Evolutionary conservation across 2,888 invertebrate species (phyloP).

Genomic region (Drosophila helvetica): DNA sequence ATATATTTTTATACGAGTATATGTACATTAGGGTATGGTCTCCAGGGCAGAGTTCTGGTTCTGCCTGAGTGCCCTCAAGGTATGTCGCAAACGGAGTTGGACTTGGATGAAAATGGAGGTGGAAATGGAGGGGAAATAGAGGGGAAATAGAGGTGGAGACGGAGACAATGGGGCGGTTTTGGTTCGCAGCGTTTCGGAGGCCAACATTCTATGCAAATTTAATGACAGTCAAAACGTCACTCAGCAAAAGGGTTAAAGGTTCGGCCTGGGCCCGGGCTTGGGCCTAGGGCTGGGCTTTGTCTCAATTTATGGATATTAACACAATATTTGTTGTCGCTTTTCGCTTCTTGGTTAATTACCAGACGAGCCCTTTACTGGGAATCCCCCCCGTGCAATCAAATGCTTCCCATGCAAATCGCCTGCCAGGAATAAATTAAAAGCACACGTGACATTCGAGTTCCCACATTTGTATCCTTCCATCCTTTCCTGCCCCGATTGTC

Average conservation of each 20-base stretch:
- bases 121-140: constrained; percentile 14
- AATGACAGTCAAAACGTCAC: constrained; percentile 12
- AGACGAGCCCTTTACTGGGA: constrained; percentile 58
- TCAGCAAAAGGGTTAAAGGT: constrained; percentile 63
- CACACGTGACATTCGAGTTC: constrained; percentile 65
- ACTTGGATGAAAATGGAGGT: not conserved
- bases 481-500: constrained; percentile 29
- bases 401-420: constrained; percentile 71
- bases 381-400: constrained; percentile 10
- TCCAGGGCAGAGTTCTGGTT: constrained; percentile 43
- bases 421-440: constrained; percentile 66
- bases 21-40: constrained; percentile 54
- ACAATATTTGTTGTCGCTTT: constrained; percentile 63
- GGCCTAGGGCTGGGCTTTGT: not conserved
- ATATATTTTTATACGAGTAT: constrained; percentile 73
- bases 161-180: constrained; percentile 73
- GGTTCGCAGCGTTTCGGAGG: constrained; percentile 31
- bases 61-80: constrained; percentile 61
- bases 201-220: constrained; percentile 70
- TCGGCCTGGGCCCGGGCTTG: not conserved
- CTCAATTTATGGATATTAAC: constrained; percentile 71
- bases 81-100: constrained; percentile 48
- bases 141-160: not conserved
- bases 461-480: constrained; percentile 57
- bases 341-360: constrained; percentile 37